Conservation (phyloP, 2,113 vertebrate species). For the Cyanocitta stelleri region DNA sequence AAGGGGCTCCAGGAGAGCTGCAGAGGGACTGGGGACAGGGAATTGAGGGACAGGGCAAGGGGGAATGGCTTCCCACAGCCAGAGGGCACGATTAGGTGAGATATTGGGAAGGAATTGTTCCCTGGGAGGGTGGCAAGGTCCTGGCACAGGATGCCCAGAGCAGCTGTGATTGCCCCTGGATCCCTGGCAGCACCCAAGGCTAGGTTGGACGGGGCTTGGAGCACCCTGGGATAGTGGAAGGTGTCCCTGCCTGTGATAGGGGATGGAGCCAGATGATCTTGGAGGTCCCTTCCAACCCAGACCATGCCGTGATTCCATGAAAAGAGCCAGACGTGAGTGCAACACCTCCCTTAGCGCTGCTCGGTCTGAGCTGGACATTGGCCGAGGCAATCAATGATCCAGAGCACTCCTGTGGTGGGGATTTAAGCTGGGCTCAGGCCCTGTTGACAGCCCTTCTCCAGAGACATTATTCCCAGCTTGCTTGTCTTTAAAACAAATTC, state of each 20-base stretch:
- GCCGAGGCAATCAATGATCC: background rate
- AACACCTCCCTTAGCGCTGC: background rate
- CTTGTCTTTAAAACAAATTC: background rate
- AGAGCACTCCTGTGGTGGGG: background rate
- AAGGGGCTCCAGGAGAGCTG: background rate
- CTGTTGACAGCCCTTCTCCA: fast-evolving
- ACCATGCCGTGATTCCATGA: background rate
- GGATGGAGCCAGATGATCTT: background rate
- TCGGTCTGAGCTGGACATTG: fast-evolving
- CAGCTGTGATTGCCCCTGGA: background rate
- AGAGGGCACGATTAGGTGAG: fast-evolving
- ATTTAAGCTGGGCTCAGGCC: fast-evolving
- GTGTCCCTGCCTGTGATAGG: background rate
- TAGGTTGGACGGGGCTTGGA: fast-evolving
- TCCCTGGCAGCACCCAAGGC: background rate
- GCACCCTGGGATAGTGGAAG: fast-evolving
- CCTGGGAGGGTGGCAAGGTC: fast-evolving
- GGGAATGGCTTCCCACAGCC: background rate
- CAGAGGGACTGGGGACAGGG: background rate
- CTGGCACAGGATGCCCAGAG: background rate
- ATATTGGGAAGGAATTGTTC: fast-evolving
- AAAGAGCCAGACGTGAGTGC: fast-evolving
- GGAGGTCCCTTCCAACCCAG: background rate
- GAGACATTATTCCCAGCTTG: background rate
- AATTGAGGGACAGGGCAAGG: background rate